Evolutionary conservation across 2,113 vertebrate species (phyloP).

Genomic region (Halcyon malimbica): DNA sequence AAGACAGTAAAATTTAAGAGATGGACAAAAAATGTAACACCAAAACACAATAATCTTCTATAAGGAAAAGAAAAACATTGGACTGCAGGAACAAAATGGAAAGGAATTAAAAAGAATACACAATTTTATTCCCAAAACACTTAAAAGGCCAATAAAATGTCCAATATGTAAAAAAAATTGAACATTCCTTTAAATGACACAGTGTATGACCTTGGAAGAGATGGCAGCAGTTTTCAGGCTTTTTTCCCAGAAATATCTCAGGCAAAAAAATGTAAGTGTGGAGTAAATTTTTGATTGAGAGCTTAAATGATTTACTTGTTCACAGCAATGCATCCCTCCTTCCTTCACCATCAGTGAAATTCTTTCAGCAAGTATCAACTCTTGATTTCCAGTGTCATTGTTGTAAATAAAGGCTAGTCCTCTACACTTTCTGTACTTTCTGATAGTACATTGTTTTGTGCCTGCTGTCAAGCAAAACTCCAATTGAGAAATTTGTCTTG

Average conservation of each 20-base stretch:
- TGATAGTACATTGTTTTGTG: not conserved
- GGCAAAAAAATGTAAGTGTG: not conserved
- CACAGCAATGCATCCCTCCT: not conserved
- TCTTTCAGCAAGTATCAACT: not conserved
- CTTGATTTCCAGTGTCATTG: not conserved
- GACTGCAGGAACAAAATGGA: not conserved
- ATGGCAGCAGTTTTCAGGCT: not conserved
- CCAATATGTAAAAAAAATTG: not conserved
- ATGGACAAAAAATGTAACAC: not conserved
- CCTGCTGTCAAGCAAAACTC: not conserved
- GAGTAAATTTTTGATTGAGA: constrained; percentile 47
- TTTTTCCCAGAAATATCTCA: not conserved
- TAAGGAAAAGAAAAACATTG: not conserved
- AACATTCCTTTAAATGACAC: not conserved
- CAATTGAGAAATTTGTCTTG: not conserved
- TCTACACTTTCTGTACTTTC: not conserved
- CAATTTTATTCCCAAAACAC: not conserved
- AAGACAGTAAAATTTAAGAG: not conserved
- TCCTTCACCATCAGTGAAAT: not conserved
- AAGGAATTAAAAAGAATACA: not conserved
- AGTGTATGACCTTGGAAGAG: not conserved
- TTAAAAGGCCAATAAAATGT: not conserved
- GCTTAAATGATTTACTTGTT: constrained; percentile 28
- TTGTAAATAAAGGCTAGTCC: not conserved
- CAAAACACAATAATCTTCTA: not conserved